Conservation (phyloP, 2,888 invertebrate species). For the Phania funesta region DNA sequence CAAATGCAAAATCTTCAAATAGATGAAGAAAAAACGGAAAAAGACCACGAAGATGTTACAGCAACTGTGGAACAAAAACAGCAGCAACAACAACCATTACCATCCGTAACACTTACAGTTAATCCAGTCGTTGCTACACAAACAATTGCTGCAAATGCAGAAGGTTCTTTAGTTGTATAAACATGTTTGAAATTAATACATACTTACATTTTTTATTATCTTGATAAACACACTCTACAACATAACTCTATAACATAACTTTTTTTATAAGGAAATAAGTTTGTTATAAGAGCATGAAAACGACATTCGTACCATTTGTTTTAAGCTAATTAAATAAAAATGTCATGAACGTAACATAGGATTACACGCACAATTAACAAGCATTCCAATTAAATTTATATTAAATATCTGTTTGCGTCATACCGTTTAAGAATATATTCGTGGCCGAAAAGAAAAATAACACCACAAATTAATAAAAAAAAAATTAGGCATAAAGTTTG, state of each 20-base stretch:
- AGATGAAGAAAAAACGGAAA: conserved; percentile 64
- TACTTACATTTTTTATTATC: neutral
- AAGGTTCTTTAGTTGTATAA: conserved; percentile 71
- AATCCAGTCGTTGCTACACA: conserved; percentile 59
- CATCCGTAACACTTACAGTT: conserved; percentile 58
- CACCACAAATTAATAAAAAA: conserved; percentile 25
- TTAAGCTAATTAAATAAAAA: conserved; percentile 7
- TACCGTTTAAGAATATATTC: conserved; percentile 22
- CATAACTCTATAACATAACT: conserved; percentile 19
- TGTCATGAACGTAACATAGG: neutral
- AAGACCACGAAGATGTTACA: conserved; percentile 32
- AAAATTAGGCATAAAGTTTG: neutral
- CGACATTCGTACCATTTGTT: conserved; percentile 27
- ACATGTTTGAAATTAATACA: conserved; percentile 31
- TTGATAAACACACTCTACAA: conserved; percentile 4
- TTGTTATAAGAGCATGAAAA: neutral
- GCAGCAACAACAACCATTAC: conserved; percentile 46
- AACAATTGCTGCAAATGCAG: conserved; percentile 66
- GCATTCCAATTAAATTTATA: conserved; percentile 55
- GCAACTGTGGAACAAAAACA: conserved; percentile 41
- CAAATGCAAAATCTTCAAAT: conserved; percentile 69
- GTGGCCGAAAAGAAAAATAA: neutral
- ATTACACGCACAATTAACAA: conserved; percentile 35
- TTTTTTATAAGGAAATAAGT: neutral
- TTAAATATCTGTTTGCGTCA: conserved; percentile 42